These are phyloP conservation scores for Zaprionus lineosus DNA, from an alignment of 2,888 invertebrate genomes.

Conservation along the genomic window DNA sequence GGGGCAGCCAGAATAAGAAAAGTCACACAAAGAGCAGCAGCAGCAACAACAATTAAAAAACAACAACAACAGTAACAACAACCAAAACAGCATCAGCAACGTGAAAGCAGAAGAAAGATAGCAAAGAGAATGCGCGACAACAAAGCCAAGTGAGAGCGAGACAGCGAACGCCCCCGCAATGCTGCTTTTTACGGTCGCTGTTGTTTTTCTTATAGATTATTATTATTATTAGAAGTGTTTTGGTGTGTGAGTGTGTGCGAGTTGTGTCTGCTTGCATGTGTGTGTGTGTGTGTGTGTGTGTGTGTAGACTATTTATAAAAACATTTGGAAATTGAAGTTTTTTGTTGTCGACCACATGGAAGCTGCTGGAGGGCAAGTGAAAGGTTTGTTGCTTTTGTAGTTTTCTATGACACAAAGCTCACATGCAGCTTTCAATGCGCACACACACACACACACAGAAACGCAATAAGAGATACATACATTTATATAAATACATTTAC, in stretches of 20 bases:
- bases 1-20: slow-evolving; percentile 14
- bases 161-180: slow-evolving; percentile 68
- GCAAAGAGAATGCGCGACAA: slow-evolving; percentile 21
- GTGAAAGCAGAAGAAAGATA: slow-evolving; percentile 15
- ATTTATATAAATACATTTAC: neutral
- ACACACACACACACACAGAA: slow-evolving; percentile 8
- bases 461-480: neutral
- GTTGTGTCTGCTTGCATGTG: slow-evolving; percentile 8
- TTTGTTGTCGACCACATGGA: slow-evolving; percentile 45
- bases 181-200: slow-evolving; percentile 18
- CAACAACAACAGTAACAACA: slow-evolving; percentile 11
- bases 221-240: slow-evolving; percentile 46
- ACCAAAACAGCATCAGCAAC: slow-evolving; percentile 2
- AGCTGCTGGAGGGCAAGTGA: slow-evolving; percentile 59
- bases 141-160: slow-evolving; percentile 20
- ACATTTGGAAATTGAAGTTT: slow-evolving; percentile 49
- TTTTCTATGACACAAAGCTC: slow-evolving; percentile 31
- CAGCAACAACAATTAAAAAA: slow-evolving; percentile 24
- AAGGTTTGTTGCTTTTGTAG: slow-evolving; percentile 31
- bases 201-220: slow-evolving; percentile 11
- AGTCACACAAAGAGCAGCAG: slow-evolving; percentile 28
- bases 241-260: slow-evolving; percentile 11
- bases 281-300: slow-evolving; percentile 11
- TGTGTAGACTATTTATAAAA: slow-evolving; percentile 55
- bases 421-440: slow-evolving; percentile 28